These are phyloP conservation scores for Piprites chloris DNA, from an alignment of 2,113 vertebrate genomes.

Conservation along the genomic window DNA sequence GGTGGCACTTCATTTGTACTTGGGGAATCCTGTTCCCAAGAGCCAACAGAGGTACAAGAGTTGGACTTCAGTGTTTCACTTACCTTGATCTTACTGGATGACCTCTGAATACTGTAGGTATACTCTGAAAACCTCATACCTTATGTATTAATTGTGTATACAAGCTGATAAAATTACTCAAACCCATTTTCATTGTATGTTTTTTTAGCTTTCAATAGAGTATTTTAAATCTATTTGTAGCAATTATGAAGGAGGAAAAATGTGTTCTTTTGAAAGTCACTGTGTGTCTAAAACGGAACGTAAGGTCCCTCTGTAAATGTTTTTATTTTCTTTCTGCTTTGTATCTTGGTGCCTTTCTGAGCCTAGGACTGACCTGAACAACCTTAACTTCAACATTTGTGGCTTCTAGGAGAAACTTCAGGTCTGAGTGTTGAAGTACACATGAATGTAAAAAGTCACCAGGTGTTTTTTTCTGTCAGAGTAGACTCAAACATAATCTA, in stretches of 20 bases:
- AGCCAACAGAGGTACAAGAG: neutral
- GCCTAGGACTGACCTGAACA: neutral
- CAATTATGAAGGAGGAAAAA: neutral
- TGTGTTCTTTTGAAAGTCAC: neutral
- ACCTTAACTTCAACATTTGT: neutral
- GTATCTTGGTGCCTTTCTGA: neutral
- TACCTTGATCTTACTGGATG: neutral
- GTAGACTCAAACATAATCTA: neutral
- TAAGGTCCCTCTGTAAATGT: fast-evolving
- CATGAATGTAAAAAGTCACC: neutral
- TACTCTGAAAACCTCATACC: too few relatives aligned
- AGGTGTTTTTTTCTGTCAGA: neutral
- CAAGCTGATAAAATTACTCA: neutral
- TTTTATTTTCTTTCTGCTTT: neutral
- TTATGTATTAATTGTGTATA: neutral
- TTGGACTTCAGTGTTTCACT: neutral
- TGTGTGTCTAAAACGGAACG: neutral
- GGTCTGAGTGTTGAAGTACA: neutral
- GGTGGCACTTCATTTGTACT: neutral
- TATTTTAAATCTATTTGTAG: neutral
- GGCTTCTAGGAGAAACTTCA: neutral
- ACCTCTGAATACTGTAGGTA: neutral
- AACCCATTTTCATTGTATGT: neutral
- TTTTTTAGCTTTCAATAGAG: neutral
- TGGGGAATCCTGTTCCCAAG: neutral